Evolutionary conservation across 2,797 vertebrate genomes (phyloP).

Genomic region (Eremophila alpestris): DNA sequence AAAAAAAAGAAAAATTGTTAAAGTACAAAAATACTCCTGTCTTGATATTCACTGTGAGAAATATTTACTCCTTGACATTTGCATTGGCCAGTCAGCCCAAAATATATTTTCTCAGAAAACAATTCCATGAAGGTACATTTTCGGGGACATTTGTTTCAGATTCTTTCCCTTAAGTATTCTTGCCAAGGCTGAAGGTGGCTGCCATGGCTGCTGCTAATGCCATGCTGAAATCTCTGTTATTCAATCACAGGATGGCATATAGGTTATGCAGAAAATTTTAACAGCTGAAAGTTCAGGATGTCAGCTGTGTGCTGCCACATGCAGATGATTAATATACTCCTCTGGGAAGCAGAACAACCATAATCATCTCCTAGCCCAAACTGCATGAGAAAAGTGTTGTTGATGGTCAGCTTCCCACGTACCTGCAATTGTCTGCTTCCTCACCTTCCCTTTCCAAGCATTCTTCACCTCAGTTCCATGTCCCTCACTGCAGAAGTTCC

Average conservation of each 20-base stretch:
- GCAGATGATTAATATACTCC: neutral
- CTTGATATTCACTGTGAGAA: neutral
- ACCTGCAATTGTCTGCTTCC: neutral
- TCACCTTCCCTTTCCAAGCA: neutral
- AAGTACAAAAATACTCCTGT: neutral
- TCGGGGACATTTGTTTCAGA: neutral
- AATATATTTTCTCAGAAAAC: slow-evolving; percentile 20
- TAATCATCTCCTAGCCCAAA: neutral
- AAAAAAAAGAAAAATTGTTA: neutral
- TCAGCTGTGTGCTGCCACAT: neutral
- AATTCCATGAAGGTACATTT: neutral
- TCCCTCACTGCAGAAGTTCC: neutral
- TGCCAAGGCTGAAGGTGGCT: neutral
- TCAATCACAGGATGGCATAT: neutral
- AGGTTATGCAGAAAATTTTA: neutral
- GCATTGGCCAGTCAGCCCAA: neutral
- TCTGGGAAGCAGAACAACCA: neutral
- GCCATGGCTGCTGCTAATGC: neutral
- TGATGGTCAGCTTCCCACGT: neutral
- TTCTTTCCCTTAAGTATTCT: neutral
- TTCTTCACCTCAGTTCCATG: neutral
- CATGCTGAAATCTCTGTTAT: neutral
- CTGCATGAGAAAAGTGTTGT: neutral
- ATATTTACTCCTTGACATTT: slow-evolving; percentile 37
- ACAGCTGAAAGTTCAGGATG: neutral